phyloP scores from a whole-genome alignment of 2,113 vertebrate genomes.

The Pampusana beccarii region DNA sequence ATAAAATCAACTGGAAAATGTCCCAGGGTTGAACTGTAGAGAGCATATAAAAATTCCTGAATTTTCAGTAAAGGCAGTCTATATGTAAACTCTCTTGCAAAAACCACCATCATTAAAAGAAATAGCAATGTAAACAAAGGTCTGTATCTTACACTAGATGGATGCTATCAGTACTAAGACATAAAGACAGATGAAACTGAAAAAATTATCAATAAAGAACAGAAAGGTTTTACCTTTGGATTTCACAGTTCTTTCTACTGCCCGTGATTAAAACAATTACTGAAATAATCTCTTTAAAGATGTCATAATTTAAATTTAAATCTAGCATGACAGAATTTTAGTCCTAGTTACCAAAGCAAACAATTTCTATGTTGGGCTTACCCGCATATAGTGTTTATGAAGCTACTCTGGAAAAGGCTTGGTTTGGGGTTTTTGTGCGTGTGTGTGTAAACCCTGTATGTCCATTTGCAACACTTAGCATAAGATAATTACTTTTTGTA shows the following conservation, averaged over 20 bases:
- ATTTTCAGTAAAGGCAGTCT: background rate
- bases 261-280: background rate
- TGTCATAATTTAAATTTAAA: background rate
- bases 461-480: background rate
- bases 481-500: background rate
- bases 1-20: conserved; percentile 26
- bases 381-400: background rate
- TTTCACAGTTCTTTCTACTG: background rate
- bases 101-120: background rate
- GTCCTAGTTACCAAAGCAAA: background rate
- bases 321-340: background rate
- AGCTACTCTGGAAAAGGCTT: background rate
- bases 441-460: background rate
- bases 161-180: background rate
- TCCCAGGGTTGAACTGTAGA: background rate
- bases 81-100: background rate
- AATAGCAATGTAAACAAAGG: background rate
- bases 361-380: background rate
- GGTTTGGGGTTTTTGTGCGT: accelerated
- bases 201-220: background rate
- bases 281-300: background rate
- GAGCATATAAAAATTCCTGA: background rate
- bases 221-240: background rate
- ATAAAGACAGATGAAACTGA: background rate
- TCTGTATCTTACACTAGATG: background rate